phyloP scores from a whole-genome alignment of 2,888 invertebrate species.

The Leucoptera coffeella region DNA sequence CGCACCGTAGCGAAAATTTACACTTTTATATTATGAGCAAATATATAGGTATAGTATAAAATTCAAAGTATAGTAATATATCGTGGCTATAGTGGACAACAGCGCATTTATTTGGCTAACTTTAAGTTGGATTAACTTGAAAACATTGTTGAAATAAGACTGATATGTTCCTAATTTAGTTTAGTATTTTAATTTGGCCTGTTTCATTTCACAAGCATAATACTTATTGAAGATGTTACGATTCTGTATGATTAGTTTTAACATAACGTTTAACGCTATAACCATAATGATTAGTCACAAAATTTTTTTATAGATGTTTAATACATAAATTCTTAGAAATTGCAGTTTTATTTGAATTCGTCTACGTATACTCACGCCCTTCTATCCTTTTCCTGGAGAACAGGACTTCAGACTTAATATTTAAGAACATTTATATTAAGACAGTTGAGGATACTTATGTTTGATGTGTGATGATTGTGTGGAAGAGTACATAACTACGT shows the following conservation, averaged over 20 bases:
- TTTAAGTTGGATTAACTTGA: constrained; percentile 36
- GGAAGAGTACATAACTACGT: too few species aligned
- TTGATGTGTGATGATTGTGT: too few species aligned
- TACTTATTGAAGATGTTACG: constrained; percentile 18
- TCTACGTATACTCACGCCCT: too few species aligned
- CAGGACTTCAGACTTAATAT: too few species aligned
- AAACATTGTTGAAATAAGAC: constrained; percentile 41
- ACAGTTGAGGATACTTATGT: too few species aligned
- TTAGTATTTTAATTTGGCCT: constrained; percentile 46
- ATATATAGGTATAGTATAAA: too few species aligned
- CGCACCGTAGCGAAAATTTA: too few species aligned
- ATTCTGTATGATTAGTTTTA: constrained; percentile 44
- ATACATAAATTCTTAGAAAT: constrained; percentile 48
- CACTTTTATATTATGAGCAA: too few species aligned
- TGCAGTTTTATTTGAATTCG: constrained; percentile 20
- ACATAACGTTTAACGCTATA: constrained; percentile 50
- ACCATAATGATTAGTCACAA: constrained; percentile 44
- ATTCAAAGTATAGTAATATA: too few species aligned
- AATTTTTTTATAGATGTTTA: constrained; percentile 50
- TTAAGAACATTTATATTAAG: too few species aligned
- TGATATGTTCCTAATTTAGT: constrained; percentile 52
- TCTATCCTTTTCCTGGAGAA: not conserved
- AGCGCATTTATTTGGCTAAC: constrained; percentile 20
- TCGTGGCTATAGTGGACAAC: constrained; percentile 21
- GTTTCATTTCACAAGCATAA: constrained; percentile 34